These are phyloP conservation scores for Campoplex capitator DNA, from an alignment of 2,888 invertebrate genomes.

Conservation along the genomic window DNA sequence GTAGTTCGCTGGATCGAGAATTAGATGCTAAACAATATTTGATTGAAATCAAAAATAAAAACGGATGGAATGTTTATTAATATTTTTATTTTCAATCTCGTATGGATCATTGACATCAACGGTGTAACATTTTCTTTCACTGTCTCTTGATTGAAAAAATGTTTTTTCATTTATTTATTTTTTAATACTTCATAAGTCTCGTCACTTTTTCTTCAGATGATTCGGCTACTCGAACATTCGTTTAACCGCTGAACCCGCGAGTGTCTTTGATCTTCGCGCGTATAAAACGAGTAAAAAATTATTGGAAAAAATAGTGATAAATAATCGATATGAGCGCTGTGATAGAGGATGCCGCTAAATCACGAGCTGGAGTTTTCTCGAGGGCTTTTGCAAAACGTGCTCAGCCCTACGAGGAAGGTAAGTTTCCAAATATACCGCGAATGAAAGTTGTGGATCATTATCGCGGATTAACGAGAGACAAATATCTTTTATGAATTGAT, in stretches of 20 bases:
- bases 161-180: no score
- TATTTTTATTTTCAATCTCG: not conserved
- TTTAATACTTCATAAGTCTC: not conserved
- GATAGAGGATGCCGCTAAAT: conserved; percentile 79
- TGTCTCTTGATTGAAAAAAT: not conserved
- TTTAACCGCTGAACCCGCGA: conserved; percentile 48
- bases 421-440: conserved; percentile 69
- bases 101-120: not conserved
- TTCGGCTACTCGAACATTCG: conserved; percentile 50
- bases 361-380: conserved; percentile 79
- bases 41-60: not conserved
- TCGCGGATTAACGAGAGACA: not conserved
- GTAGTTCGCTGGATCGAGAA: conserved; percentile 1
- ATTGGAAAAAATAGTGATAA: conserved; percentile 20
- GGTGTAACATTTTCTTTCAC: not conserved
- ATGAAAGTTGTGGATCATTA: not conserved
- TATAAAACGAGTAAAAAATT: conserved; percentile 18
- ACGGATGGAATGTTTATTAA: not conserved
- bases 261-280: not conserved
- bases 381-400: conserved; percentile 82
- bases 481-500: not conserved
- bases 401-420: conserved; percentile 83
- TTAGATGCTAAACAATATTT: not conserved
- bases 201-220: conserved; percentile 64
- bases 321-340: conserved; percentile 77